Base-by-base conservation (phyloP, 2,888 invertebrate species). In the Idaea dimidiata region DNA sequence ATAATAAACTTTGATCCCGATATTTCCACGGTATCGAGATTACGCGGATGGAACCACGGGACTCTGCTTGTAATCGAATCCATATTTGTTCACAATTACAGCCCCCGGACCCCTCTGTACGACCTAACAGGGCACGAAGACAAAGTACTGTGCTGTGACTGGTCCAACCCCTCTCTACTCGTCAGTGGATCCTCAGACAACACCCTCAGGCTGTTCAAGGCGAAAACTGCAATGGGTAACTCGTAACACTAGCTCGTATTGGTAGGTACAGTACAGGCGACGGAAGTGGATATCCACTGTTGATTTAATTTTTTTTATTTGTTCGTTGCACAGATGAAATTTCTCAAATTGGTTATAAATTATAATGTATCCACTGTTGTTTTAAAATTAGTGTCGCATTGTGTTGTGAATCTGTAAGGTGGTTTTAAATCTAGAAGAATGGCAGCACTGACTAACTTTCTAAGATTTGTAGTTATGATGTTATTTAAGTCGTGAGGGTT, bases 111-210 rank as follows among this genome's bases (percentile, higher is more conserved):
- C 0, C 97, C 99, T 0, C 91, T 99, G 0, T 99, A 96, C 83
- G 98, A 99, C 83, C 91, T 99, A 74, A 94, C 95, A 61, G 99
- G 99, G 0, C 99, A 99, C 83, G 96, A 97, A 77, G 99, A 98
- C 79, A 98, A 97, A 87, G 96, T 98, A 6, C 92, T 99, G 60
- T 96, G 97, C 83, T 97, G 97, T 72, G 97, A 99, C 88, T 99
- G 99, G 99, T 96, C 97, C 1, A 96, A 97, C 87, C 95, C 96
- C 0, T 93, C 96, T 60, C 94, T 96, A 61, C 95, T 99, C 68
- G 94, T 98, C 65, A 99, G 98, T 65, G 99, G 99, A 43, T 97
- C 98, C 14, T 95, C 97, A 53, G 99, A 99, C 87, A 98, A 98
- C 86, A 96, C 97, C 57, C 94, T 99, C 60, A 96, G 99, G 86